Evolutionary conservation across 2,888 invertebrate genomes (phyloP), one percentile per base, ranked within the genome.

Genomic region (Lottia gigantea): DNA sequence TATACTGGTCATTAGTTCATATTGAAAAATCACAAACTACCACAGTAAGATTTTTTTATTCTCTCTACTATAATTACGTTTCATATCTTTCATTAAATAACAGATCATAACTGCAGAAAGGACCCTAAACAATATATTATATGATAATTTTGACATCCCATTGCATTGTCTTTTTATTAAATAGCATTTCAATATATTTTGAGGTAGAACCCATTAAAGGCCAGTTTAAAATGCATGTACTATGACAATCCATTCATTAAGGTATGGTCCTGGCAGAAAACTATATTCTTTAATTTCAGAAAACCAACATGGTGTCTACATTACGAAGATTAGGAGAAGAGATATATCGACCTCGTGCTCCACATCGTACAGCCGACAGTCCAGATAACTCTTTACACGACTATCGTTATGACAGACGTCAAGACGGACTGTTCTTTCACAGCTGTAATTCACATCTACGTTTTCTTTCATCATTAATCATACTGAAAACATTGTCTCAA

Each of bases 241-340:
- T 31, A 31, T 31, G 6, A 31, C 31, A 31, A 31, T 31, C 31
- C 6, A 31, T 31, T 31, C n/a, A n/a, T n/a, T 31, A 6, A 2
- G 6, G 31, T 31, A 3, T 3, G 31, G 6, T 31, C 31, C 2
- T 31, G 2, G 31, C 2, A 31, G 31, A 31, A 31, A 31, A 31
- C 71, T 15, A 31, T 6, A n/a, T 63, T 2, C 62, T 70, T 66
- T 66, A 1, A 62, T 74, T 71, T 25, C 72, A 85, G 85, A 86
- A 85, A 78, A 76, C 82, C 3, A 83, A 79, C 63, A 74, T 87
- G 55, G 80, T 84, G 0, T 85, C 86, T 0, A 87, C 86, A 25
- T 75, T 86, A 66, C 77, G 87, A 26, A 72, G 87, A 62, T 79
- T 88, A 1, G 87, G 87, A n/a, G 87, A 87, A 72, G 87, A 88